Base-by-base conservation (phyloP, 2,113 vertebrate species). In the Bubo scandiacus region DNA sequence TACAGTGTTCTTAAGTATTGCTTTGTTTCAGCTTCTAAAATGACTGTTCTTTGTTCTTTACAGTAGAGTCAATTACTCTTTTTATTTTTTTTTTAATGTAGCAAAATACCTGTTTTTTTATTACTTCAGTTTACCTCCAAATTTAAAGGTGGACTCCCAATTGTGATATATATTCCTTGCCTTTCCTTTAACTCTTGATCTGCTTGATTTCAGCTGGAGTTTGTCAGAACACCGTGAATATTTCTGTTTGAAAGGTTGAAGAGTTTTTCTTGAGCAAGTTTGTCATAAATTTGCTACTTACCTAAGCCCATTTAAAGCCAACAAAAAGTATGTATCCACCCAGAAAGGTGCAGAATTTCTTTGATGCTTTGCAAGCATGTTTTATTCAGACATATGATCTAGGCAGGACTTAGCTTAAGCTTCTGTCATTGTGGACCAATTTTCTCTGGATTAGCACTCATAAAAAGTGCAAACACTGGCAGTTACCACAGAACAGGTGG, bases 341-440 rank as follows among this genome's bases (percentile, higher is more conserved):
- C 16, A 90, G 40, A 89, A 82, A 91, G 11, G 12, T n/a, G 10
- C 17, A 74, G 29, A 87, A 79, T 75, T 81, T 88, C 23, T 55
- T 10, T 65, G 40, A 61, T 68, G 14, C 17, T 68, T 82, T 88
- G 34, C 42, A 81, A 87, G 16, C 3, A 27, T 91, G 23, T 72
- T 94, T 75, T 91, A 93, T 92, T 90, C 73, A 85, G 51, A 75
- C 12, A 30, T 17, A 72, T 1, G 7, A 90, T 81, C 29, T 38
- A 77, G 36, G 40, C 25, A 92, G 40, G 43, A 73, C 23, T 83
- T 86, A 83, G 21, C 13, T 90, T 80, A 90, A 97, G n/a, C 54
- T 88, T 65, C 59, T 91, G 75, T 80, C 54, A 66, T 14, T 62
- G 34, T 62, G 19, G 66, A 86, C 21, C 19, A 32, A 36, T 88